Base-by-base conservation (phyloP, 30 jellyfish, hydroid and myxozoan genomes). In the Rhopilema esculentum region DNA sequence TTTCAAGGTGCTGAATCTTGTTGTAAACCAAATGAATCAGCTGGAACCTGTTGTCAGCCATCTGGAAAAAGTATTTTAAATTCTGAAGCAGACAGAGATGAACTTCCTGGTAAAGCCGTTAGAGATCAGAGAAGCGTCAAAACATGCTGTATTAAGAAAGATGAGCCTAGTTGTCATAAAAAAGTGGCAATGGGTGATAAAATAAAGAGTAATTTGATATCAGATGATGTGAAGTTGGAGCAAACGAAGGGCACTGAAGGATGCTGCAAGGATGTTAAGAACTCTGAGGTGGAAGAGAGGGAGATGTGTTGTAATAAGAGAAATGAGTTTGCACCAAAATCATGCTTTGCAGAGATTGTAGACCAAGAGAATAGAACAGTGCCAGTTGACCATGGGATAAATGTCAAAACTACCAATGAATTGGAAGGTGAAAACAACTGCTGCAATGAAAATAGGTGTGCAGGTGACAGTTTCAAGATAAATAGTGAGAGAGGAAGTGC, bases 81-180 rank as follows among this genome's bases (percentile, higher is more conserved):
- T 67, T 49, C 21, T 23, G 12, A 23, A 0, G 40, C 16, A 52
- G 52, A 67, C 26, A 27, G 2, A 17, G 18, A 64, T 64, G 29
- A 30, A 64, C 21, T 8, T 51, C 25, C n/a, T 64, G n/a, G 0
- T 64, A 6, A 30, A 16, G 18, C 8, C 17, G 80, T 22, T 0
- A 25, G 57, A 29, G 50, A 50, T 12, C 40, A 21, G 49, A 19
- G 70, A 6, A 66, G 25, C 4, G 22, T 6, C 31, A 66, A 15
- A 32, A 25, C 28, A 25, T 74, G 85, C 25, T 74, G 85, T 24
- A 61, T 27, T n/a, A 70, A 26, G 7, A 22, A 74, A 32, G 72
- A 74, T 9, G 7, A 31, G n/a, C 17, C 21, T 26, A 24, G 49
- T 48, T 6, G 40, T 15, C n/a, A 16, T 17, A 48, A 19, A 17